These are phyloP conservation scores for Lagopus muta DNA, from an alignment of 2,113 vertebrate species.

Conservation along the genomic window DNA sequence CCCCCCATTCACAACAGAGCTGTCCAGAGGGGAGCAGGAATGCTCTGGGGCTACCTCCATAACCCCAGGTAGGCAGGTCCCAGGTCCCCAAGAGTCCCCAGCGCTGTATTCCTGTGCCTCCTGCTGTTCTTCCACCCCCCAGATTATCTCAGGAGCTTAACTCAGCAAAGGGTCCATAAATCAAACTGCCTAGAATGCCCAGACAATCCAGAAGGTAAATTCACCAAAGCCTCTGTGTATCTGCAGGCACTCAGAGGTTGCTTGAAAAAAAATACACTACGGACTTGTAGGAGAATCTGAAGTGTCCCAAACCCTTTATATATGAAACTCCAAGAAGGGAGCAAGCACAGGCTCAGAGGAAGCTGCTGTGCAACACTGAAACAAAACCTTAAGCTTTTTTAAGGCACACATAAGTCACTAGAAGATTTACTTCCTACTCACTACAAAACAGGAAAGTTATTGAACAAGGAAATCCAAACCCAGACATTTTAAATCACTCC, in stretches of 20 bases:
- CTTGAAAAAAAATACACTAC: not conserved
- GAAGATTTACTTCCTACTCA: not conserved
- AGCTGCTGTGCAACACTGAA: not conserved
- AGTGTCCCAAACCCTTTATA: not conserved
- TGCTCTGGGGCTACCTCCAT: not conserved
- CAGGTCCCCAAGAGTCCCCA: not conserved
- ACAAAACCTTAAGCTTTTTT: not conserved
- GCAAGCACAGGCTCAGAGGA: not conserved
- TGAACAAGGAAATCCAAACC: slow-evolving; percentile 11
- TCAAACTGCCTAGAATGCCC: not conserved
- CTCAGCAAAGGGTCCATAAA: slow-evolving; percentile 31
- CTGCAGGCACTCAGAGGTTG: not conserved
- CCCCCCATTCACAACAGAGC: not conserved
- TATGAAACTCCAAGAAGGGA: not conserved
- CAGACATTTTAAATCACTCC: not conserved
- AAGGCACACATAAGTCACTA: not conserved
- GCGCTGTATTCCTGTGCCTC: fast-evolving
- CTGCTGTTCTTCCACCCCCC: not conserved
- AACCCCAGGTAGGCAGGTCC: not conserved
- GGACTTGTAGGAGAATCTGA: not conserved
- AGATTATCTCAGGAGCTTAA: not conserved
- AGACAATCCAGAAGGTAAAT: not conserved
- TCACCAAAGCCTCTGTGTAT: not conserved
- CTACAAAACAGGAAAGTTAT: slow-evolving; percentile 22
- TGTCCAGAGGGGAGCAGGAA: not conserved